These are phyloP conservation scores for Pseudocheirus occidentalis DNA, from an alignment of 2,797 vertebrate species.

Conservation along the genomic window DNA sequence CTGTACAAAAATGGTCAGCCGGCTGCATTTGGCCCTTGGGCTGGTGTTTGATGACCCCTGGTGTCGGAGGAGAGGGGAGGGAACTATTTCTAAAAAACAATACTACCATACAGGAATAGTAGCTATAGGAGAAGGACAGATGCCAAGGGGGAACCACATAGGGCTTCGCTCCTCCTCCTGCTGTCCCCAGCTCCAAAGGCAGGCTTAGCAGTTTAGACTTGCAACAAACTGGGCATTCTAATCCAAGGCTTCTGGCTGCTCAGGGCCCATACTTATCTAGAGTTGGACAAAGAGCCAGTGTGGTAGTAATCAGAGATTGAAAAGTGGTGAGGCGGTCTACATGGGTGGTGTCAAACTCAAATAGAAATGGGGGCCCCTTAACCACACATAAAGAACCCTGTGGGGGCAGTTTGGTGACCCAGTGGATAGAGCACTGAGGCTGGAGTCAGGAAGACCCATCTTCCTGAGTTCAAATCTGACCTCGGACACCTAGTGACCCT, in stretches of 20 bases:
- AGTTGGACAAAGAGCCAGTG: neutral
- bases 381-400: neutral
- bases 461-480: neutral
- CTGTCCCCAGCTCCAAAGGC: neutral
- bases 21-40: neutral
- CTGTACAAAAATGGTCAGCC: neutral
- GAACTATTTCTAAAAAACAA: neutral
- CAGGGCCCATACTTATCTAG: neutral
- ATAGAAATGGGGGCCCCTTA: neutral
- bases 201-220: neutral
- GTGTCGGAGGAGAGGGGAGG: neutral
- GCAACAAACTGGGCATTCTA: neutral
- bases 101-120: neutral
- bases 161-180: neutral
- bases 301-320: neutral
- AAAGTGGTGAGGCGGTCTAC: neutral
- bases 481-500: neutral
- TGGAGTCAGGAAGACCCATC: neutral
- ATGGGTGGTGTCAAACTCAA: neutral
- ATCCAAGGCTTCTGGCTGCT: neutral
- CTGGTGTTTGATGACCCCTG: neutral
- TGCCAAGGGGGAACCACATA: neutral
- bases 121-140: neutral
- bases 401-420: neutral
- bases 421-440: neutral